Conservation (phyloP, 2,113 vertebrate species). For the Erythrolamprus reginae region DNA sequence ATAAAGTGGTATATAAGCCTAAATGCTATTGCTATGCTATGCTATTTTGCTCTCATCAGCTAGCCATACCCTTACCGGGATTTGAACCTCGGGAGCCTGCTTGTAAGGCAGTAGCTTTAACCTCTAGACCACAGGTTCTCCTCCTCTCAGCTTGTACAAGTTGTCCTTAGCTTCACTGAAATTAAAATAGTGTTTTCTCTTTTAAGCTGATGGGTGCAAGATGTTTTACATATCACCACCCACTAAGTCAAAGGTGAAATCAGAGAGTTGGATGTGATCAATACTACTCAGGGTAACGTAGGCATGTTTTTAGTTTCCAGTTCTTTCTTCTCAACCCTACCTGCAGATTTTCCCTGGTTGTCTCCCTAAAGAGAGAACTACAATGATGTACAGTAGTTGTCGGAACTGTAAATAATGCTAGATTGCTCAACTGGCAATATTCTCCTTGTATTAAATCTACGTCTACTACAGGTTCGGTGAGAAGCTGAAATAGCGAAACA, state of each 20-base stretch:
- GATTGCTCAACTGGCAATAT: background rate
- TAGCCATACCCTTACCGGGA: too few relatives aligned
- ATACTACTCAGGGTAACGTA: background rate
- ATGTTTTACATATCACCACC: background rate
- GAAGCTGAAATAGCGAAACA: background rate
- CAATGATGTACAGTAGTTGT: background rate
- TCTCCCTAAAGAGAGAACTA: background rate
- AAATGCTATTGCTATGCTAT: too few relatives aligned
- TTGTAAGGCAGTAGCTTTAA: too few relatives aligned
- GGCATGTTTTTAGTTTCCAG: background rate
- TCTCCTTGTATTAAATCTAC: background rate
- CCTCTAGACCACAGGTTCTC: too few relatives aligned
- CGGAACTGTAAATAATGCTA: background rate
- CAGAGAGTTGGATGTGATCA: background rate
- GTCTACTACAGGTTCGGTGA: background rate
- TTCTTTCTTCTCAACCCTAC: background rate
- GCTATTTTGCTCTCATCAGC: too few relatives aligned
- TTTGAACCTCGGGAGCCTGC: too few relatives aligned
- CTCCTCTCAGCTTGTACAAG: too few relatives aligned
- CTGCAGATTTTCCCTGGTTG: background rate
- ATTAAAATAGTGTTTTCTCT: background rate
- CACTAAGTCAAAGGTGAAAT: background rate
- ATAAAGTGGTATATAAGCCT: too few relatives aligned
- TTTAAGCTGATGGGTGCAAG: background rate
- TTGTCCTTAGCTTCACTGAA: background rate